phyloP scores from a whole-genome alignment of 2,888 invertebrate species.

The Cosmopolites sordidus region DNA sequence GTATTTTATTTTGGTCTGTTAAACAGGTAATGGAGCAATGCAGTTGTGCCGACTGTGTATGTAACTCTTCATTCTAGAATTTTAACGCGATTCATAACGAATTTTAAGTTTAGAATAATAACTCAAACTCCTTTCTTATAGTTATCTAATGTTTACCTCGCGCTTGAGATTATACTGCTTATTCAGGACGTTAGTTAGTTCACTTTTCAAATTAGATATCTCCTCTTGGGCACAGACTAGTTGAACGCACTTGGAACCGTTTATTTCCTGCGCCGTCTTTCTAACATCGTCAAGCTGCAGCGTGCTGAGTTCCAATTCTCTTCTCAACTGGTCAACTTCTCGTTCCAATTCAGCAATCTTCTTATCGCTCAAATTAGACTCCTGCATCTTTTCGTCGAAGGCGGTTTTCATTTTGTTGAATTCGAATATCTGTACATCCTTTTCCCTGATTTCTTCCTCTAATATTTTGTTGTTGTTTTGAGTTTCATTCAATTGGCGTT shows the following conservation, averaged over 20 bases:
- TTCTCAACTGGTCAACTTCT: slow-evolving; percentile 30
- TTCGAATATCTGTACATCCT: slow-evolving; percentile 24
- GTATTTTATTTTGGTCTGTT: slow-evolving; percentile 36
- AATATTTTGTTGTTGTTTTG: slow-evolving; percentile 29
- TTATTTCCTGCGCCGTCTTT: slow-evolving; percentile 31
- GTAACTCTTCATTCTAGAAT: slow-evolving; percentile 41
- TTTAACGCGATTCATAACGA: not conserved
- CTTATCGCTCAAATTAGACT: slow-evolving; percentile 26
- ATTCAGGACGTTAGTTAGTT: slow-evolving; percentile 37
- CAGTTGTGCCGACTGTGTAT: slow-evolving; percentile 35
- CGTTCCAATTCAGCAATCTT: slow-evolving; percentile 30
- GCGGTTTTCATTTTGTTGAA: slow-evolving; percentile 15
- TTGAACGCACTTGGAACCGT: slow-evolving; percentile 31
- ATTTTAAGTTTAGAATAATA: not conserved
- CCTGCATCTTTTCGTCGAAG: slow-evolving; percentile 30
- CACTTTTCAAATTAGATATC: slow-evolving; percentile 37
- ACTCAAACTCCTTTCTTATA: no score
- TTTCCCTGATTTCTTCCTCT: slow-evolving; percentile 28
- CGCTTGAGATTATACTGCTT: slow-evolving; percentile 35
- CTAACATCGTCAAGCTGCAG: slow-evolving; percentile 33
- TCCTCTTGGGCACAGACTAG: slow-evolving; percentile 38
- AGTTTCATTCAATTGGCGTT: slow-evolving; percentile 32
- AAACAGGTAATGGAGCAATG: slow-evolving; percentile 32
- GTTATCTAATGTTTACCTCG: slow-evolving; percentile 35
- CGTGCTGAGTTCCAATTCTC: slow-evolving; percentile 31